These are phyloP conservation scores for Leptosomus discolor DNA, from an alignment of 2,113 vertebrate genomes.

Conservation along the genomic window DNA sequence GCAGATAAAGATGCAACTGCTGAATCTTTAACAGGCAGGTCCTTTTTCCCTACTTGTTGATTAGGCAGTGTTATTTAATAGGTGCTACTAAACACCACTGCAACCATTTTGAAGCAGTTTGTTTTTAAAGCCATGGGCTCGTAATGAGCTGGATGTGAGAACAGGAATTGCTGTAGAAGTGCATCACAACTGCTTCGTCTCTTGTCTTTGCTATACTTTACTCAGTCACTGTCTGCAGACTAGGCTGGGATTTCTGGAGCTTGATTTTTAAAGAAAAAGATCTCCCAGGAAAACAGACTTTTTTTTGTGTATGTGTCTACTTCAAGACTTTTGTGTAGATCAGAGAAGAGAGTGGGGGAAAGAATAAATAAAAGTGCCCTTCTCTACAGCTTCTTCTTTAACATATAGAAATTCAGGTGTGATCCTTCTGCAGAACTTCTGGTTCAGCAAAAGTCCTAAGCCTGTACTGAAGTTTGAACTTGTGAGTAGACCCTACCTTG, in stretches of 20 bases:
- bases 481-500: neutral
- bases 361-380: neutral
- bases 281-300: neutral
- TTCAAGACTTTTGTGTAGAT: neutral
- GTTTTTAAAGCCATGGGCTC: neutral
- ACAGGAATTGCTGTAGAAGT: neutral
- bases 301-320: neutral
- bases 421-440: neutral
- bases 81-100: constrained; percentile 9
- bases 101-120: neutral
- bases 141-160: neutral
- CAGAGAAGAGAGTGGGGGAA: neutral
- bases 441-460: neutral
- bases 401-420: neutral
- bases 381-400: neutral
- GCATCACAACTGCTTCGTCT: neutral
- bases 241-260: neutral
- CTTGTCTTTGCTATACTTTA: neutral
- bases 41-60: neutral
- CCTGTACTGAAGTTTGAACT: neutral
- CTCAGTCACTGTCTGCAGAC: neutral
- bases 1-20: neutral
- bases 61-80: constrained; percentile 20
- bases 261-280: neutral
- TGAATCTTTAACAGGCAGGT: constrained; percentile 5